phyloP scores from a whole-genome alignment of 2,888 invertebrate species.

The Antheraea yamamai region DNA sequence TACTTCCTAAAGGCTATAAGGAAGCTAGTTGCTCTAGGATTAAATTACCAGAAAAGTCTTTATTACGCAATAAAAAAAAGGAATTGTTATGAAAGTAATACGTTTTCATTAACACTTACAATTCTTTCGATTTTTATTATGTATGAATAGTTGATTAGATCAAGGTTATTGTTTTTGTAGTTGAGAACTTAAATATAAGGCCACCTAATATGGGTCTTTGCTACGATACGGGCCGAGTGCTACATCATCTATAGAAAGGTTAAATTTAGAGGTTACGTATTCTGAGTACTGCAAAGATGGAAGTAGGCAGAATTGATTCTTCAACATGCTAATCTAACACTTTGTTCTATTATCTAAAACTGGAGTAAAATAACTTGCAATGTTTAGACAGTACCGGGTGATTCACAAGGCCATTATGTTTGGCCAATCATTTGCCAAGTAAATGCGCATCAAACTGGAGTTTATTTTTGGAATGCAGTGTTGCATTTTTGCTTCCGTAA shows the following conservation, averaged over 20 bases:
- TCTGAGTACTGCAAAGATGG: not conserved
- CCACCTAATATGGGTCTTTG: not conserved
- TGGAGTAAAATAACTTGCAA: slow-evolving; percentile 3
- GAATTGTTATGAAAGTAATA: not conserved
- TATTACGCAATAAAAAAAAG: slow-evolving; percentile 6
- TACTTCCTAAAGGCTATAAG: slow-evolving; percentile 5
- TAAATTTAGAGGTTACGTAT: not conserved
- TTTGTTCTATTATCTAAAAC: not conserved
- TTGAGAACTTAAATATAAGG: slow-evolving; percentile 2
- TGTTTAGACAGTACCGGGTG: slow-evolving; percentile 5
- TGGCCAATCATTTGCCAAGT: slow-evolving; percentile 16
- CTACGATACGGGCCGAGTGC: not conserved
- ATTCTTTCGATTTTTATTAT: not conserved
- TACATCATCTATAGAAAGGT: slow-evolving; percentile 9
- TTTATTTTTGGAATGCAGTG: slow-evolving; percentile 20
- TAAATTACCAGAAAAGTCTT: not conserved
- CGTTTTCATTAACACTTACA: slow-evolving; percentile 6
- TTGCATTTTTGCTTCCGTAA: slow-evolving; percentile 18
- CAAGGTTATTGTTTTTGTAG: slow-evolving; percentile 2
- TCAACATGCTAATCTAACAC: not conserved
- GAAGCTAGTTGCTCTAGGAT: not conserved
- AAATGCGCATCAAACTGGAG: slow-evolving; percentile 20
- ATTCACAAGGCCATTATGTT: slow-evolving; percentile 14
- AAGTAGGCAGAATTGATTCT: not conserved
- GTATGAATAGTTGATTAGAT: not conserved